phyloP scores from a whole-genome alignment of 92 coral and sea anemone species.

The Parazoanthus darwini region DNA sequence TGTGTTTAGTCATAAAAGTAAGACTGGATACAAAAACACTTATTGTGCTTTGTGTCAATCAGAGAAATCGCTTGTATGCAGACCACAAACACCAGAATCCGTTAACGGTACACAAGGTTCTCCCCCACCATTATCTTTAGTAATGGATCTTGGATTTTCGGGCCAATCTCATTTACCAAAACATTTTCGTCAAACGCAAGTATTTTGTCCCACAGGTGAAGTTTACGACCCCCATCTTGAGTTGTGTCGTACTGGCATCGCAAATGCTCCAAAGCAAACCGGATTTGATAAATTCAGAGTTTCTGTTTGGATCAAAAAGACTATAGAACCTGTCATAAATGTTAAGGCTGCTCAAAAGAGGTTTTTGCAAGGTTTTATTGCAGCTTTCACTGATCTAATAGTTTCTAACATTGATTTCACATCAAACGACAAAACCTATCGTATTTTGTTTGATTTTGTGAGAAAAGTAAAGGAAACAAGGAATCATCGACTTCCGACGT shows the following conservation, averaged over 20 bases:
- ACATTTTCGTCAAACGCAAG: neutral
- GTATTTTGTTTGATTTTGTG: no score
- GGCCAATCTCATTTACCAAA: neutral
- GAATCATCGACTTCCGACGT: no score
- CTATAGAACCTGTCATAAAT: neutral
- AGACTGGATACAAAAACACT: neutral
- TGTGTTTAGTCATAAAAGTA: neutral
- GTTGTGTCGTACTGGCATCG: neutral
- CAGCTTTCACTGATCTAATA: no score
- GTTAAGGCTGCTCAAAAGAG: no score
- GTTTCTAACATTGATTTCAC: no score
- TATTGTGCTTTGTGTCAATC: constrained; percentile 3
- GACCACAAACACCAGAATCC: neutral
- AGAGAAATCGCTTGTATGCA: neutral
- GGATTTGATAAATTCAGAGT: neutral
- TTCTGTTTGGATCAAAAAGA: neutral
- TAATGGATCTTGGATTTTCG: neutral
- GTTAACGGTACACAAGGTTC: no score
- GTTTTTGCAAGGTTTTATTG: no score
- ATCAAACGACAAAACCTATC: no score
- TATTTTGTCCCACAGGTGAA: neutral
- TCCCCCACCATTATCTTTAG: neutral
- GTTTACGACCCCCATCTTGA: neutral
- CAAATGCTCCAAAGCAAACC: neutral
- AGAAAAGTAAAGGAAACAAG: no score